Evolutionary conservation across 2,888 invertebrate genomes (phyloP).

Genomic region (Pollenia labialis): DNA sequence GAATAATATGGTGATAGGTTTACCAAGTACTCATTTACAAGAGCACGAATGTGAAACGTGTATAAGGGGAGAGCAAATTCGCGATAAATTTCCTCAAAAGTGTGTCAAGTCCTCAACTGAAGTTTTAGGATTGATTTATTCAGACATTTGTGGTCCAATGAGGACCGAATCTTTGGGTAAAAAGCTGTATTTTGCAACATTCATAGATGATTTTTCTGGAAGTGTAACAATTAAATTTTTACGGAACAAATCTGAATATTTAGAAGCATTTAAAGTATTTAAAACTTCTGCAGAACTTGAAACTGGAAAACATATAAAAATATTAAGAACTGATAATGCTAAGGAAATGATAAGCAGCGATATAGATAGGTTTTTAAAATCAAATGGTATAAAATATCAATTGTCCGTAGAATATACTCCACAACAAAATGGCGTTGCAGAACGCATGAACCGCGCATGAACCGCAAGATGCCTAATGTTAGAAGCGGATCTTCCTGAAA

Average conservation of each 20-base stretch:
- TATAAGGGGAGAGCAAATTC: conserved; percentile 29
- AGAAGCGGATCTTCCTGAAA: too few relatives aligned
- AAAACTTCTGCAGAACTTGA: not conserved
- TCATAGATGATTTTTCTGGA: conserved; percentile 1
- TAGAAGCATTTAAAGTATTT: not conserved
- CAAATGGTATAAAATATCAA: too few relatives aligned
- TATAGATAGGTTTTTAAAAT: too few relatives aligned
- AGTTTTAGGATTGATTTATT: conserved; percentile 9
- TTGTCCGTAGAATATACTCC: too few relatives aligned
- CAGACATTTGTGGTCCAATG: conserved; percentile 31
- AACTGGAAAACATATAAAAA: too few relatives aligned
- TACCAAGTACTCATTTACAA: too few relatives aligned
- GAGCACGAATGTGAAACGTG: not conserved
- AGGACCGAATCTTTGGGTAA: not conserved
- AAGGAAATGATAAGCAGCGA: too few relatives aligned
- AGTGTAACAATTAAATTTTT: not conserved
- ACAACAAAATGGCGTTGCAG: too few relatives aligned
- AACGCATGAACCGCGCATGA: too few relatives aligned
- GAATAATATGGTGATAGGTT: too few relatives aligned
- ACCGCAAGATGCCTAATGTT: too few relatives aligned
- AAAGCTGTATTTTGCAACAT: not conserved
- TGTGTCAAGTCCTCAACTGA: conserved; percentile 19
- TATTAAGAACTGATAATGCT: too few relatives aligned
- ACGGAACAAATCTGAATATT: conserved; percentile 4
- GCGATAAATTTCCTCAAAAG: conserved; percentile 18